Evolutionary conservation across 1,140 invertebrate genomes (phyloP), one percentile per base, ranked within the genome.

Genomic region (Mercenaria mercenaria): DNA sequence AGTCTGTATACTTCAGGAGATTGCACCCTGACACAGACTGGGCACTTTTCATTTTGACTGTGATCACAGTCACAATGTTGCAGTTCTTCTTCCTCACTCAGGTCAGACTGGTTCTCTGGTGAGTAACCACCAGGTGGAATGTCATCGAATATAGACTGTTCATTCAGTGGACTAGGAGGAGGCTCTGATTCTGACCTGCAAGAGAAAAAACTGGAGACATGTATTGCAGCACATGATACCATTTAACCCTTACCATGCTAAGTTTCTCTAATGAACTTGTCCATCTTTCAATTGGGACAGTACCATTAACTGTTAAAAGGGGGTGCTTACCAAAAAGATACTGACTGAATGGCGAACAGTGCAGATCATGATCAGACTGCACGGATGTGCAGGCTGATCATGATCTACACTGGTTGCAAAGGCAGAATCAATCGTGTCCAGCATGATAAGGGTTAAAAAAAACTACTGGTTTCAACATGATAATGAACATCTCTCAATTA

Each of bases 1-100:
- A 88, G 76, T 88, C 86, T 88, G 86, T 88, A 88, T 37, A 88
- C 77, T 29, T 88, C 86, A 79, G 86, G 86, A 61, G 86, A 88
- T 61, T 88, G 86, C 37, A 88, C 86, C 37, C 86, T 77, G 26
- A 87, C 84, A 87, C 84, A 87, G 67, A 87, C 84, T 76, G 69
- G 67, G 41, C 84, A 87, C 74, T 87, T 87, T 34, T 87, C 84
- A 87, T 87, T 76, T 43, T 41, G 29, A 79, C 61, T 81, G 47
- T 80, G 74, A 67, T 88, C 77, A 88, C 86, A 81, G 26, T 47
- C 43, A 79, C 86, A 88, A 23, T 67, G 64, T 39, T 85, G 41
- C 34, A 85, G 64, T 56, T 85, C 83, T 74, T 64, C 83, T 18
- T 88, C 86, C 26, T 88, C 86, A 43, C 50, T 56, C 52, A 61